phyloP scores from a whole-genome alignment of 2,888 invertebrate species.

The Hydriomena furcata region DNA sequence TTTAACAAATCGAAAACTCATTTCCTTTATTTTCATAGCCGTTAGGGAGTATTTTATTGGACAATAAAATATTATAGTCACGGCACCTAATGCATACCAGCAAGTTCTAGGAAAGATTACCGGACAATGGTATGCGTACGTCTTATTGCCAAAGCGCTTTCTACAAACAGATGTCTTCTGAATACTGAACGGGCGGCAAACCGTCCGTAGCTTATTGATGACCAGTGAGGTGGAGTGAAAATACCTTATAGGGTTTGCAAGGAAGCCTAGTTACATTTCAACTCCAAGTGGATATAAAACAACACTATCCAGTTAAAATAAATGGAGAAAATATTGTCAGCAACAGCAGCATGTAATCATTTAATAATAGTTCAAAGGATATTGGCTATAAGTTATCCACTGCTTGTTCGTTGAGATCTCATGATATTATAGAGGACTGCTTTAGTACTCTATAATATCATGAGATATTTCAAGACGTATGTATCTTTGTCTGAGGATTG shows the following conservation, averaged over 20 bases:
- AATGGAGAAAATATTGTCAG: too few species aligned
- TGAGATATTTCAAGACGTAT: too few species aligned
- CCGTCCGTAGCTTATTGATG: constrained; percentile 51
- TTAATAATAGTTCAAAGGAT: too few species aligned
- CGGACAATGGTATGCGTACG: constrained; percentile 74
- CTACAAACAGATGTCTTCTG: constrained; percentile 69
- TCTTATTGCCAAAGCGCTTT: constrained; percentile 81
- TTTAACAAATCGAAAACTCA: constrained; percentile 28
- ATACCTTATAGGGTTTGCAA: constrained; percentile 11
- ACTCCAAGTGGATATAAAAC: too few species aligned
- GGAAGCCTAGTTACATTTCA: constrained; percentile 1
- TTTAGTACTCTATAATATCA: too few species aligned
- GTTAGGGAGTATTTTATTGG: constrained; percentile 33
- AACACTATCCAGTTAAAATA: too few species aligned
- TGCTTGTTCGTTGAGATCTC: too few species aligned
- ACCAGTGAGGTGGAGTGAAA: constrained; percentile 26
- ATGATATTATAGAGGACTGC: too few species aligned
- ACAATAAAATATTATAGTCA: constrained; percentile 60
- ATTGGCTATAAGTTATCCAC: too few species aligned
- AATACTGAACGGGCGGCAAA: constrained; percentile 62
- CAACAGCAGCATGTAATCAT: not conserved
- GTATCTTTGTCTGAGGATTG: too few species aligned
- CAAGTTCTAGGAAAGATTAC: constrained; percentile 79
- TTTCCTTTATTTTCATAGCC: constrained; percentile 33
- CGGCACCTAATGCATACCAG: constrained; percentile 69